Evolutionary conservation across 2,888 invertebrate species (phyloP), one percentile per base, ranked within the genome.

Genomic region (Epirrhoe tristata): DNA sequence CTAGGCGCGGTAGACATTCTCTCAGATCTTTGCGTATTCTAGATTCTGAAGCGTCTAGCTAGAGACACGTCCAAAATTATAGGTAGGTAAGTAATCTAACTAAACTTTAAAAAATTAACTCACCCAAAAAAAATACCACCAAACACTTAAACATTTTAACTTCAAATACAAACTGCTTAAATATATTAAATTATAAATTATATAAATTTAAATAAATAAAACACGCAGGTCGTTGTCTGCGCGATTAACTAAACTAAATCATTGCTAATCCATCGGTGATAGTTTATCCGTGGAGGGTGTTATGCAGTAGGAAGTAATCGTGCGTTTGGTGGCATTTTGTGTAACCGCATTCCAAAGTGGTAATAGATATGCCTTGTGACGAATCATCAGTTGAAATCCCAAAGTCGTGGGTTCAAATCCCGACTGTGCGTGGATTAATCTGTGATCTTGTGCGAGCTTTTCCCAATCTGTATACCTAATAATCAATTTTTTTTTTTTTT

Each of bases 241-340:
- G 77, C 79, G 78, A 84, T 84, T 86, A 81, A 81, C 81, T 74
- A 72, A 72, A 85, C 84, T 84, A 83, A 81, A 80, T 77, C 76
- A 77, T 76, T 63, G 70, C 67, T 83, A 80, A 86, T 83, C 84
- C 84, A 84, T 77, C 73, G 82, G 85, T 79, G 79, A 74, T 83
- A 78, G 78, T 77, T 78, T 80, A 85, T 81, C 81, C 80, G 65
- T 14, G 82, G 81, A 82, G 52, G 66, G 68, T 48, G 6, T 72
- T 73, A 82, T 83, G 77, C 74, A 58, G 10, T 57, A 58, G 43
- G 67, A 63, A 60, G 63, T 59, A 64, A 56, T 67, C 52, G 46
- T 52, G 58, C 39, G 14, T 32, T 53, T 56, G 52, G 8, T 43
- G 36, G 55, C 54, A 54, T 62, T 53, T 63, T 16, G 50, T 55